A percentile compares a stretch with the other conserved stretches of the same genome.
Evolutionary conservation across 1,140 invertebrate genomes (phyloP).

Genomic region (Ostrea edulis): DNA sequence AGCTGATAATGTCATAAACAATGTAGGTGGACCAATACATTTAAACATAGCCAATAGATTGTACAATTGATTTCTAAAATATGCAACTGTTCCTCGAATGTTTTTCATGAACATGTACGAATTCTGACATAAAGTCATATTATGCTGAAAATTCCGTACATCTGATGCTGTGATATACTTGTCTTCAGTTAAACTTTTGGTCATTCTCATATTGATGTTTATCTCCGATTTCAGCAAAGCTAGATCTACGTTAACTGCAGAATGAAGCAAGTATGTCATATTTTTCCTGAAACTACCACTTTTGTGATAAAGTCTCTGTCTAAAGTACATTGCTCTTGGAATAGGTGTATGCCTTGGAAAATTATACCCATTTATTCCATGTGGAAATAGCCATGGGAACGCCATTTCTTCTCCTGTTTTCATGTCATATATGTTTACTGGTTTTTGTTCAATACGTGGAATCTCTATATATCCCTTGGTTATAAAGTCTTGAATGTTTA

Average conservation of each 20-base stretch:
- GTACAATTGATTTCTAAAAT: conserved; percentile 49
- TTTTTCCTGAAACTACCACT: conserved; percentile 41
- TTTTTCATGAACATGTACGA: conserved; percentile 59
- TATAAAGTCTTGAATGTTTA: background rate
- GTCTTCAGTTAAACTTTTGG: background rate
- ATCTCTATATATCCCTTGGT: background rate
- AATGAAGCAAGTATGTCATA: conserved; percentile 51
- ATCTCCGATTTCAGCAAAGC: conserved; percentile 34
- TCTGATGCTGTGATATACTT: conserved; percentile 21
- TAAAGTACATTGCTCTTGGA: conserved; percentile 42
- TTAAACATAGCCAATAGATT: conserved; percentile 47
- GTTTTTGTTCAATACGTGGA: background rate
- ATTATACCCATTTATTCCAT: conserved; percentile 47
- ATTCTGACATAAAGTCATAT: conserved; percentile 31
- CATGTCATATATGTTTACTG: conserved; percentile 41
- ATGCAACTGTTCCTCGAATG: conserved; percentile 47
- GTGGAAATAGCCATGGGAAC: conserved; percentile 51
- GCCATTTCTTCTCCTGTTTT: conserved; percentile 44
- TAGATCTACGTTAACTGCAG: conserved; percentile 37
- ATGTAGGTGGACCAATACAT: conserved; percentile 52
- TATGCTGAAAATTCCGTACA: background rate
- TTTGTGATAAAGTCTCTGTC: conserved; percentile 24
- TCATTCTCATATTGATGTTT: conserved; percentile 52
- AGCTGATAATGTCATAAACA: conserved; percentile 55
- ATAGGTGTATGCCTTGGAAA: background rate